These are phyloP conservation scores for Adelosebastes latens DNA, from an alignment of 2,797 vertebrate species.

Conservation along the genomic window DNA sequence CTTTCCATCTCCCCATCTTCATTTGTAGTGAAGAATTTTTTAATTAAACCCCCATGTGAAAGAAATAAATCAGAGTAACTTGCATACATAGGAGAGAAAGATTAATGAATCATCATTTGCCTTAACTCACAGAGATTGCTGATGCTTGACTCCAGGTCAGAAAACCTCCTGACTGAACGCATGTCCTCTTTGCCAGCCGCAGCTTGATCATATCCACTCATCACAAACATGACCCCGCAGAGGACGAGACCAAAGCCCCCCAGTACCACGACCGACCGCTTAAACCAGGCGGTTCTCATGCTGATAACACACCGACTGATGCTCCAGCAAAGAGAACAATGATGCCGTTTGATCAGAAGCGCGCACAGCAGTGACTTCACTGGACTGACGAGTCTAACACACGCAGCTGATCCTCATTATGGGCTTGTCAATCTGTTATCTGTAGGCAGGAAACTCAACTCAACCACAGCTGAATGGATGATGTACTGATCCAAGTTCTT, in stretches of 20 bases:
- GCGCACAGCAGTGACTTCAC: too few relatives aligned
- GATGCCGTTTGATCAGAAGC: too few relatives aligned
- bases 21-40: too few relatives aligned
- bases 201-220: fast-evolving
- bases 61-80: neutral
- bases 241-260: neutral
- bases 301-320: fast-evolving
- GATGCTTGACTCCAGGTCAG: slow-evolving; percentile 31
- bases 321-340: fast-evolving
- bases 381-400: too few relatives aligned
- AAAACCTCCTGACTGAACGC: fast-evolving
- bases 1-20: neutral
- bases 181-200: neutral
- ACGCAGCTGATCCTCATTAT: too few relatives aligned
- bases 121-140: slow-evolving; percentile 49
- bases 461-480: too few relatives aligned
- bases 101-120: neutral
- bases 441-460: too few relatives aligned
- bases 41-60: neutral
- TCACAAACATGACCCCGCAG: neutral
- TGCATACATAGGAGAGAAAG: neutral
- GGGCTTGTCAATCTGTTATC: too few relatives aligned
- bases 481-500: too few relatives aligned
- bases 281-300: slow-evolving; percentile 14
- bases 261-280: fast-evolving